Base-by-base conservation (phyloP, 1,140 invertebrate genomes). In the Lasaia peninsularis region DNA sequence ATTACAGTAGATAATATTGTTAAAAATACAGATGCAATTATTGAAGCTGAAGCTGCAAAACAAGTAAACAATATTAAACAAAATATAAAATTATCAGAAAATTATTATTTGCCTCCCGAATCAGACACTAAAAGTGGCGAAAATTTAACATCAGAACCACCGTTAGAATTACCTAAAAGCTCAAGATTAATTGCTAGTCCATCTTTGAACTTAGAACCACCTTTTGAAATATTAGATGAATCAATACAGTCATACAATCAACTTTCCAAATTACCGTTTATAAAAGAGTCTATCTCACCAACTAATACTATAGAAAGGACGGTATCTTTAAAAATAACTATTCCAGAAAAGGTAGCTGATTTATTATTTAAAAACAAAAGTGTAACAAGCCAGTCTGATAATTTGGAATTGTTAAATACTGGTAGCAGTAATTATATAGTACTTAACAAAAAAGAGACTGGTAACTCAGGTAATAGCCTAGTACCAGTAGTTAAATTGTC, bases 261-360 rank as follows among this genome's bases (percentile, higher is more conserved):
- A 52, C 35, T 85, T 44, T 65, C 75, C 9, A 75, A 72, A 60
- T 71, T 88, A 58, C 80, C 83, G 14, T 88, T 71, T 59, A 73
- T 71, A 32, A 80, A 78, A 66, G 74, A 86, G 71, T 60, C 76
- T 31, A 34, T 58, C 9, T 18, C 71, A 10, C 73, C 70, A 28
- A 63, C 71, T 24, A 70, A 82, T 49, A 85, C 78, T 12, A 86
- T 86, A 21, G 82, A 88, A 67, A 75, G 82, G 69, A 86, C 79
- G 10, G 82, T 88, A 44, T 83, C 82, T 21, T 68, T 88, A 56
- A 86, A 86, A 79, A 86, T 88, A 48, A 81, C 82, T 7, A 75
- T 88, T 48, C 86, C 86, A 1, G 80, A 88, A 75, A 80, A 75
- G 62, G 65, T 85, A 24, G 86, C 86, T 14, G 63, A 76, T 20